Base-by-base conservation (phyloP, 2,113 vertebrate species). In the Rhadina sibilatrix region DNA sequence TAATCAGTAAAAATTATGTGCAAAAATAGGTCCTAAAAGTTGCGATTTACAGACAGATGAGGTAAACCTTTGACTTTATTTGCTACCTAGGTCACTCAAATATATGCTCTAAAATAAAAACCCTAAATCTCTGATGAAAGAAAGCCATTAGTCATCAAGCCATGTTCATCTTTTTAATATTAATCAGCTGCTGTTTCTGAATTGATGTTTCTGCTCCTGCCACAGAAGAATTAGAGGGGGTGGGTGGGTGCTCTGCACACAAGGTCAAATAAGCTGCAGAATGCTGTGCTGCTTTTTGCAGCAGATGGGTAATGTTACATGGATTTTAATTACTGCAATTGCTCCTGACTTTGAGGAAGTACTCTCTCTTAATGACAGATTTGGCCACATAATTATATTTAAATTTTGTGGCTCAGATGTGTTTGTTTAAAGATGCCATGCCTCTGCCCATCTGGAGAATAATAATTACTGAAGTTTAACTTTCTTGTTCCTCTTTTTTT, bases 311-410 rank as follows among this genome's bases (percentile, higher is more conserved):
- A 86, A 81, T 50, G 85, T 93, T 96, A 80, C 71, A 52, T 49
- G 54, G 71, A 59, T 77, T 94, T 80, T 77, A 95, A 93, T 93
- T 93, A 80, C 35, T 88, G 87, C 86, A 96, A 92, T 95, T 70
- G 83, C 47, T 90, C n/a, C 60, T 86, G 82, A 90, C 81, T 89
- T 91, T 89, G 85, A 94, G 66, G 42, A 93, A 83, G 70, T 92
- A 35, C 25, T 72, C 40, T 71, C 35, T 60, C 40, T 71, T 90
- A 88, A 57, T 44, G 27, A 50, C 75, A 61, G 68, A 71, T 87
- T 66, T 85, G 37, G n/a, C 35, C 27, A 25, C 15, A 22, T 66
- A 63, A 53, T 84, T 79, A 30, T 38, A 38, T 83, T 77, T 70
- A 54, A 84, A 77, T 94, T 94, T 75, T 81, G 68, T 90, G 82